Evolutionary conservation across 2,797 vertebrate species (phyloP), one percentile per base, ranked within the genome.

Genomic region (Sebastes wilsoni): DNA sequence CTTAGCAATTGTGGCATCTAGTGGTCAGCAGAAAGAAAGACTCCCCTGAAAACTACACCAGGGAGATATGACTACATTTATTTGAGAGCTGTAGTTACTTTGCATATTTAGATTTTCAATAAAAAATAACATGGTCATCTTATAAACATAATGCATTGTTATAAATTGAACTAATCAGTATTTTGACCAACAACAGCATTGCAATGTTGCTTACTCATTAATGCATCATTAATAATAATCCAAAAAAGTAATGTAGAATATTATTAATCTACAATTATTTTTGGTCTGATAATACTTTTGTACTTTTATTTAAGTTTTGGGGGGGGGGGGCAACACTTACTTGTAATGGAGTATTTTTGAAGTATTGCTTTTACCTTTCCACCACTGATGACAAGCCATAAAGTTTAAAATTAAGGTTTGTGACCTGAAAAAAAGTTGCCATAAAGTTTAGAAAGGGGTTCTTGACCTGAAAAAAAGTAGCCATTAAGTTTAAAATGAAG

Each of bases 1-100:
- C 12, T 13, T 23, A 12, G 32, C 8, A 59, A 69, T 27, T 20
- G 59, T 32, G 69, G 9, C 76, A 82, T 77, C 69, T 82, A 77
- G 81, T 60, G 73, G 42, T 11, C 34, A 72, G 6, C 7, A 30
- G 20, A 11, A 54, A n/a, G 28, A 68, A 49, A 28, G 11, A 14
- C 27, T 32, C 25, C 1, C 8, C 7, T 7, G 9, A 27, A 65
- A 22, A n/a, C 14, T 27, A 49, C 11, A 36, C 2, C 7, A 30
- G 9, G 3, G 30, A 27, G 32, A 73, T 23, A 18, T 49, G 16
- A 25, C 23, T 1, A 12, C 8, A 70, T 42, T 42, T 42, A 42
- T 42, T 42, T 42, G 38, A 14, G 13, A 42, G 38, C 38, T 42
- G 38, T 42, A 36, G 28, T 69, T n/a, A 67, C 55, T 67, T 62